These are phyloP conservation scores for Phenganax subtilis DNA, from an alignment of 92 coral and sea anemone species.

Conservation along the genomic window DNA sequence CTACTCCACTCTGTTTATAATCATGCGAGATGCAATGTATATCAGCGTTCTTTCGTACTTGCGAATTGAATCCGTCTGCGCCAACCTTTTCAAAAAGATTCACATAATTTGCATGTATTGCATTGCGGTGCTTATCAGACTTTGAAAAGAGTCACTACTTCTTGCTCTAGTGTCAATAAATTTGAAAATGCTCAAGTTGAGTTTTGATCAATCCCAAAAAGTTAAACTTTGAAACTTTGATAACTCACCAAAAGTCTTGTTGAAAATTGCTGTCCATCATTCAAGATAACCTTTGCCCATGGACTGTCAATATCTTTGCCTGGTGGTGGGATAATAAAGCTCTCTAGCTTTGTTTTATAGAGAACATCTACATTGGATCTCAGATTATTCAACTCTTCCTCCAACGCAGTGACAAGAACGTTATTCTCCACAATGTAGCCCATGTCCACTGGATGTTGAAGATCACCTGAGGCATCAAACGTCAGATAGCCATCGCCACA, in stretches of 20 bases:
- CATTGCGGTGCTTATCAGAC: too few species aligned
- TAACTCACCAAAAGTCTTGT: constrained; percentile 74
- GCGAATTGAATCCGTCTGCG: constrained; percentile 87
- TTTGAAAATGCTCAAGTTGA: too few species aligned
- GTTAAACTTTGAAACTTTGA: neutral
- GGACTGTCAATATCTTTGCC: constrained; percentile 50
- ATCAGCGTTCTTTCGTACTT: constrained; percentile 61
- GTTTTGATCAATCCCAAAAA: too few species aligned
- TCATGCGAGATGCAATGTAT: constrained; percentile 77
- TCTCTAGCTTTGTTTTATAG: constrained; percentile 64
- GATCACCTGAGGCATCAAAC: constrained; percentile 66
- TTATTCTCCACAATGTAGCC: constrained; percentile 82
- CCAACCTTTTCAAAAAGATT: constrained; percentile 55
- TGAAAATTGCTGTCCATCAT: constrained; percentile 64
- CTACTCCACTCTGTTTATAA: constrained; percentile 85
- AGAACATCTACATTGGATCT: constrained; percentile 67
- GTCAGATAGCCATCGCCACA: constrained; percentile 91
- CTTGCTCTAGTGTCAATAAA: too few species aligned
- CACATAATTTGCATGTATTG: too few species aligned
- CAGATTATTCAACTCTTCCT: constrained; percentile 60
- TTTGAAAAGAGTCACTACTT: too few species aligned
- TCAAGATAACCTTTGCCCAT: constrained; percentile 69
- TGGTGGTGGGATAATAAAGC: constrained; percentile 59
- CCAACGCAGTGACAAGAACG: constrained; percentile 70
- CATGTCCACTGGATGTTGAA: constrained; percentile 63